Percentiles rank a stretch among this genome's conserved stretches.
Conservation (phyloP, 2,797 vertebrate genomes). For the Hemibagrus guttatus region DNA sequence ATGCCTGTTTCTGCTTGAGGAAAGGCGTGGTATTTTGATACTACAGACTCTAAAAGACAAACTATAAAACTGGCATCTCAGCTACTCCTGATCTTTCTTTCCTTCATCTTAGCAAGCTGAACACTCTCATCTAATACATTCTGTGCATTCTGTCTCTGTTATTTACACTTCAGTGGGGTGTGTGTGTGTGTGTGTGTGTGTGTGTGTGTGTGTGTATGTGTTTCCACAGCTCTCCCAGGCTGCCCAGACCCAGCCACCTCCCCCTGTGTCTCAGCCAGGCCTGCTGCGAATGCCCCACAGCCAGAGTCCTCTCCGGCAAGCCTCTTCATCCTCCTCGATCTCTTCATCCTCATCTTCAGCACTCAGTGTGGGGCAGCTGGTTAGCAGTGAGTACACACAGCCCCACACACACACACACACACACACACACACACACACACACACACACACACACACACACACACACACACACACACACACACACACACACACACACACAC, state of each 20-base stretch:
- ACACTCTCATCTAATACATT: neutral
- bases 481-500: constrained; percentile 3
- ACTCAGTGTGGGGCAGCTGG: constrained; percentile 98
- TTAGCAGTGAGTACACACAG: constrained; percentile 93
- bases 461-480: neutral
- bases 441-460: neutral
- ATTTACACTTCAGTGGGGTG: neutral
- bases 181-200: constrained; percentile 9
- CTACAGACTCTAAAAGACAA: neutral
- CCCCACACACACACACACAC: too few species aligned
- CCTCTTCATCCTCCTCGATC: constrained; percentile 93
- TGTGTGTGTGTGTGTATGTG: constrained; percentile 38
- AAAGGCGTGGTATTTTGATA: neutral
- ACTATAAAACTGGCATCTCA: constrained; percentile 38
- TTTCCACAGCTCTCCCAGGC: constrained; percentile 84
- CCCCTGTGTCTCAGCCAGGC: constrained; percentile 85
- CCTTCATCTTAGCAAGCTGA: neutral
- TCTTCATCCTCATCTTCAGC: constrained; percentile 91
- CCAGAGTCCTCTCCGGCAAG: constrained; percentile 94
- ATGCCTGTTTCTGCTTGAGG: neutral
- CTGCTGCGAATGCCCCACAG: constrained; percentile 94
- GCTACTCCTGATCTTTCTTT: constrained; percentile 40
- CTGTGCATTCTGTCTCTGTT: too few species aligned
- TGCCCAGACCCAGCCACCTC: constrained; percentile 86
- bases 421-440: constrained; percentile 20